Base-by-base conservation (phyloP, 1,140 invertebrate species). In the Acromyrmex charruanus region DNA sequence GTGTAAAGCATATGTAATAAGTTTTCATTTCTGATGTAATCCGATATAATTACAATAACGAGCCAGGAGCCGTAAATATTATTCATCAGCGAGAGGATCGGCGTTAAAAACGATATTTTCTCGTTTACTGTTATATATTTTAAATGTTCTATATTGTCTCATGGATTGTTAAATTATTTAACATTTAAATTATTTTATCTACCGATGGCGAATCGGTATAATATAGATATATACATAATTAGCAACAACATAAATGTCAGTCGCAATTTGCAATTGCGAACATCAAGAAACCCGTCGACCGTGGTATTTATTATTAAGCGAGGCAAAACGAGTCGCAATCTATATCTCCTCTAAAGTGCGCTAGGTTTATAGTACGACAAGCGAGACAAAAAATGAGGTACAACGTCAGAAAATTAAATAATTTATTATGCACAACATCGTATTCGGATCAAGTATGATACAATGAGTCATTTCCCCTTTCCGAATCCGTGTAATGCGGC, bases 381-480 rank as follows among this genome's bases (percentile, higher is more conserved):
- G 74, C 49, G 82, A 69, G 39, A 86, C 68, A 90, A 25, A 80
- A 74, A 86, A 16, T 66, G 72, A 69, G 31, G 49, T 81, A 86
- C 75, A 85, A 85, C 68, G 74, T 91, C 65, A 65, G 53, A 91
- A 91, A 91, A 90, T 91, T 91, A 91, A 91, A 91, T 91, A 91
- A 91, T 91, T 91, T 91, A 91, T 91, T 91, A 91, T 77, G 89
- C 89, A 91, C 87, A 91, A 89, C 86, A 90, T 79, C 39, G 75
- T 88, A 75, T 80, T 59, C 63, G 55, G 61, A 88, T 44, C 75
- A 77, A 59, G 39, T 75, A 87, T 87, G 51, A 51, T 91, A 91
- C 90, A 91, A 88, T 90, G 63, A 65, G 74, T 85, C 66, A 77
- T 74, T 66, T 49, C 49, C 28, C 77, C 71, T 59, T 87, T 77